Evolutionary conservation across 1,140 invertebrate species (phyloP).

Genomic region (Lordiphosa mommai): DNA sequence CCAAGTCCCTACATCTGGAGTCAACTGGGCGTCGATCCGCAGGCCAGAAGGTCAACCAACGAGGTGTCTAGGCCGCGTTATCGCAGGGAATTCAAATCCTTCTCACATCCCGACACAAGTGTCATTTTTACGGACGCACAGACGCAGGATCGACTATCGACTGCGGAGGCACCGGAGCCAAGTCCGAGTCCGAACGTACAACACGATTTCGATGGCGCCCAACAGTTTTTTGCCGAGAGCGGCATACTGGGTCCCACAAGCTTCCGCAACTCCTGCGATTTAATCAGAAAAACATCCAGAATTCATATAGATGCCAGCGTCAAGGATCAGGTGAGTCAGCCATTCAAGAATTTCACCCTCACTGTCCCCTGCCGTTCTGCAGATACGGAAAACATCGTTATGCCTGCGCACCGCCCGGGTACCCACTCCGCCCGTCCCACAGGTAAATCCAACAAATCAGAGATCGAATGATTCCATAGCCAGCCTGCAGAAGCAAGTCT

Average conservation of each 20-base stretch:
- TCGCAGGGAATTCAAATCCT: slow-evolving; percentile 1
- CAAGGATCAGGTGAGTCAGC: slow-evolving; percentile 18
- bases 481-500: slow-evolving; percentile 19
- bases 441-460: not conserved
- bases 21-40: not conserved
- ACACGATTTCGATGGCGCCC: slow-evolving; percentile 27
- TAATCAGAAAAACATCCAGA: slow-evolving; percentile 38
- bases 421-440: not conserved
- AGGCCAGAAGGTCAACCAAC: not conserved
- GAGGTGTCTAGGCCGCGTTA: not conserved
- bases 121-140: slow-evolving; percentile 2
- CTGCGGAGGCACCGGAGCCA: not conserved
- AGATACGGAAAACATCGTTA: slow-evolving; percentile 39
- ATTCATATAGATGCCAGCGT: slow-evolving; percentile 32
- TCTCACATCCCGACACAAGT: slow-evolving; percentile 14
- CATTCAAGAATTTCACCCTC: not conserved
- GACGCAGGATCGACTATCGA: not conserved
- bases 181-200: not conserved
- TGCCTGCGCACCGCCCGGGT: slow-evolving; percentile 22
- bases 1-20: not conserved
- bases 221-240: slow-evolving; percentile 30
- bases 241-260: slow-evolving; percentile 30
- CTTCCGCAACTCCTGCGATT: slow-evolving; percentile 18
- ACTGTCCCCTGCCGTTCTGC: not conserved
- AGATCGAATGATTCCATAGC: slow-evolving; percentile 13